Evolutionary conservation across 2,888 invertebrate genomes (phyloP).

Genomic region (Amphipyra berbera): DNA sequence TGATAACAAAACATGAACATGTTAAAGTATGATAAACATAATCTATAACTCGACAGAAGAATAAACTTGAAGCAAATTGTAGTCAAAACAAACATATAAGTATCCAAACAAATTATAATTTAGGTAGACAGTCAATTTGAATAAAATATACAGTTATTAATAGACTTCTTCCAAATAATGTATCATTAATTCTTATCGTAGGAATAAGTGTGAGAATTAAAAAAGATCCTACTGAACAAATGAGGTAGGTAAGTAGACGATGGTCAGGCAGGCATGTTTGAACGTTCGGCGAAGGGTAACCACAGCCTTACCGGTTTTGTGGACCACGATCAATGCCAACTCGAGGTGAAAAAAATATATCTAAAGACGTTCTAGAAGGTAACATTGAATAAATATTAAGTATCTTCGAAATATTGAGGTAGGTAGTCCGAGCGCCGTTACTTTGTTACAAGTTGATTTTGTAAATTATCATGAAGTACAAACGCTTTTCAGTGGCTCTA

Average conservation of each 20-base stretch:
- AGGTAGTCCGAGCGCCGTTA: constrained; percentile 11
- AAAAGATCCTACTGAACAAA: constrained; percentile 53
- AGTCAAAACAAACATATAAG: constrained; percentile 50
- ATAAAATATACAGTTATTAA: constrained; percentile 26
- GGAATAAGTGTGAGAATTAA: constrained; percentile 39
- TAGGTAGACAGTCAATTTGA: constrained; percentile 19
- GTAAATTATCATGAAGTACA: constrained; percentile 23
- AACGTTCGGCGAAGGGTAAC: constrained; percentile 86
- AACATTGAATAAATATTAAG: constrained; percentile 57
- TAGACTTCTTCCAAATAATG: constrained; percentile 23
- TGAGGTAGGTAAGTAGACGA: constrained; percentile 59
- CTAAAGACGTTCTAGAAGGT: constrained; percentile 79
- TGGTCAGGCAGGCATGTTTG: constrained; percentile 62
- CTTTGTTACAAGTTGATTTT: constrained; percentile 22
- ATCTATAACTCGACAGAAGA: constrained; percentile 12
- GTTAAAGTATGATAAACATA: constrained; percentile 11
- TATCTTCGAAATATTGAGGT: constrained; percentile 52
- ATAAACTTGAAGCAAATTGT: constrained; percentile 29
- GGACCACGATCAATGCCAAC: constrained; percentile 84
- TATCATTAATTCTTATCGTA: constrained; percentile 7
- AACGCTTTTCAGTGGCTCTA: constrained; percentile 11
- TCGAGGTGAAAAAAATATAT: constrained; percentile 84
- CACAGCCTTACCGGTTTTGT: constrained; percentile 85
- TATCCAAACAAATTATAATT: constrained; percentile 31
- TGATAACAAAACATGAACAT: constrained; percentile 22